Percentiles rank a stretch among this genome's conserved stretches.
phyloP scores from a whole-genome alignment of 1,140 invertebrate genomes.

The Atta colombica region DNA sequence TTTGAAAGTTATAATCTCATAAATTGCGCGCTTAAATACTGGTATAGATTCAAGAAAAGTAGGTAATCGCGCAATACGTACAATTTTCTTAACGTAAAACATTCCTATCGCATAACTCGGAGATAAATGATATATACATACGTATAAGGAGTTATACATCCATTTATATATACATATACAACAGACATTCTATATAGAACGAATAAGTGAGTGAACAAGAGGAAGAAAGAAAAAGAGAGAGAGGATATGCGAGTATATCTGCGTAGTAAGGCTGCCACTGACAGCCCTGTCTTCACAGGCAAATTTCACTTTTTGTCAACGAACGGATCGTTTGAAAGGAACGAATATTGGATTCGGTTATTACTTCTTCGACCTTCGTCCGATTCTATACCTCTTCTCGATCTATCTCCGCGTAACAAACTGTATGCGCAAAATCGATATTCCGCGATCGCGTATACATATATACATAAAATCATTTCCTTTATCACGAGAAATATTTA shows the following conservation, averaged over 20 bases:
- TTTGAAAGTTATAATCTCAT: not conserved
- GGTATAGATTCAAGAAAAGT: not conserved
- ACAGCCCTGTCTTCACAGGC: conserved; percentile 81
- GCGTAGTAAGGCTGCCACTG: conserved; percentile 76
- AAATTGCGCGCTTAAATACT: not conserved
- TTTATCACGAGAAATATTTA: conserved; percentile 5
- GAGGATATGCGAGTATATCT: conserved; percentile 70
- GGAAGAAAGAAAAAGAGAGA: conserved; percentile 24
- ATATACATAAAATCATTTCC: conserved; percentile 15
- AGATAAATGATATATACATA: conserved; percentile 1
- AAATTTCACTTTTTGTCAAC: conserved; percentile 84
- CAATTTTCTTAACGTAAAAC: conserved; percentile 31
- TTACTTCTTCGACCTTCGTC: conserved; percentile 83
- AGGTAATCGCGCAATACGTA: not conserved
- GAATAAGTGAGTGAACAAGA: conserved; percentile 37
- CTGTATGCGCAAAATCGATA: conserved; percentile 38
- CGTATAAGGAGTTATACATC: conserved; percentile 1
- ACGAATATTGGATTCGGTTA: conserved; percentile 86
- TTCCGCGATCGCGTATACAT: conserved; percentile 13
- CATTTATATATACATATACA: conserved; percentile 5
- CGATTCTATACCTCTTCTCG: conserved; percentile 69
- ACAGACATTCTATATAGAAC: conserved; percentile 4
- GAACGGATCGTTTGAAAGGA: conserved; percentile 81
- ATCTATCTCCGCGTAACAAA: conserved; percentile 51
- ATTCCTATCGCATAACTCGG: conserved; percentile 3